A percentile compares a stretch with the other conserved stretches of the same genome.
Conservation (phyloP, 2,888 invertebrate species). For the Nemotelus nigrinus region DNA sequence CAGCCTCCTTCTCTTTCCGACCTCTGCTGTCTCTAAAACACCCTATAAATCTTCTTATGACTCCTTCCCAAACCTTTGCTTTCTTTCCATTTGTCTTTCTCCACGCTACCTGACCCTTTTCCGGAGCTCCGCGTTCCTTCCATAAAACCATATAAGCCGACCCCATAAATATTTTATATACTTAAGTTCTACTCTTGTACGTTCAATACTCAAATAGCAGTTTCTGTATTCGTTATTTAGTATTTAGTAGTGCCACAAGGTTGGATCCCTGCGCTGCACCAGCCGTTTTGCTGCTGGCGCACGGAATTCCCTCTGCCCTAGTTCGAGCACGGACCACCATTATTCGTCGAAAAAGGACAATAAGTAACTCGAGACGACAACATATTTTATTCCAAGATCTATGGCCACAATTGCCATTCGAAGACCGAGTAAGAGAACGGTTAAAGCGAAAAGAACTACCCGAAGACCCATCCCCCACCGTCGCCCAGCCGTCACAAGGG, state of each 20-base stretch:
- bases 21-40: constrained; percentile 45
- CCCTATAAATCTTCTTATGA: constrained; percentile 32
- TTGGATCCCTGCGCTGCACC: constrained; percentile 2
- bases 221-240: constrained; percentile 50
- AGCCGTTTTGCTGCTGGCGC: not conserved
- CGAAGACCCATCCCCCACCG: not conserved
- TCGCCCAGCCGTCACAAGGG: not conserved
- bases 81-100: constrained; percentile 14
- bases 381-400: constrained; percentile 47
- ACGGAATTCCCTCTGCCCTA: constrained; percentile 15
- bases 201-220: constrained; percentile 40
- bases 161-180: constrained; percentile 50
- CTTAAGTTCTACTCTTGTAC: constrained; percentile 37
- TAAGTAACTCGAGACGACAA: constrained; percentile 43
- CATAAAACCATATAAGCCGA: constrained; percentile 38
- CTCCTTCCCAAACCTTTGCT: not conserved
- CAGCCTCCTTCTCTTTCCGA: constrained; percentile 20
- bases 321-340: constrained; percentile 22
- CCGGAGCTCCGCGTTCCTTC: constrained; percentile 4
- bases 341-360: constrained; percentile 44
- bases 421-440: constrained; percentile 15
- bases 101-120: constrained; percentile 11
- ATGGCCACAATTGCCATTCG: constrained; percentile 41
- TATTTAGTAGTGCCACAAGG: constrained; percentile 48
- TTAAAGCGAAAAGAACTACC: not conserved